Evolutionary conservation across 1,140 invertebrate species (phyloP).

Genomic region (Mercenaria mercenaria): DNA sequence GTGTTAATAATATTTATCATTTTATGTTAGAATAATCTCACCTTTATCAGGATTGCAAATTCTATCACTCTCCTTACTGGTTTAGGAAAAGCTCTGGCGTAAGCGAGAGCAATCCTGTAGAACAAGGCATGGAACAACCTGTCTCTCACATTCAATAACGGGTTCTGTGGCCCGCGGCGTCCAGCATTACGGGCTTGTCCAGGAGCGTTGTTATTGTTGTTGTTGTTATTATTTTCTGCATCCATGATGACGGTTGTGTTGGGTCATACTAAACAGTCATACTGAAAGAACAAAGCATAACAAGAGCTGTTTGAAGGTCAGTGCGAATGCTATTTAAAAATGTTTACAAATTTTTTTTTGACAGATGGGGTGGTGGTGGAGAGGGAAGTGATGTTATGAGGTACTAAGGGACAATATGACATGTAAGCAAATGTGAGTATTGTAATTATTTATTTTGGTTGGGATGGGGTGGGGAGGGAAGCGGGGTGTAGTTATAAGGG

Average conservation of each 20-base stretch:
- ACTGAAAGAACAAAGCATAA: neutral
- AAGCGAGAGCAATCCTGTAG: conserved; percentile 95
- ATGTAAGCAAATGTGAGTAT: no score
- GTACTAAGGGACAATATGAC: no score
- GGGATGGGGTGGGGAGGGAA: no score
- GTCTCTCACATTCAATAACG: conserved; percentile 91
- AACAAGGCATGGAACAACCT: conserved; percentile 98
- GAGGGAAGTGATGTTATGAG: no score
- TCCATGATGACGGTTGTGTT: conserved; percentile 2
- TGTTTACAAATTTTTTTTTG: no score
- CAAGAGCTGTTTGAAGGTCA: no score
- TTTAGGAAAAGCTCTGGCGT: conserved; percentile 95
- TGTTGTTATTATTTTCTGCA: conserved; percentile 62
- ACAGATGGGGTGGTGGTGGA: no score
- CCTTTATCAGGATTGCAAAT: conserved; percentile 95
- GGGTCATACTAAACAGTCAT: neutral
- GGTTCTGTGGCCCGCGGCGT: conserved; percentile 73
- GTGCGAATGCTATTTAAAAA: no score
- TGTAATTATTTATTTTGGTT: no score
- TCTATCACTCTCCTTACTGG: conserved; percentile 95
- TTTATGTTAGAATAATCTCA: conserved; percentile 82
- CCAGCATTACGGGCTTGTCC: conserved; percentile 28
- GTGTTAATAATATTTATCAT: no score
- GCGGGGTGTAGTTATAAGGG: no score
- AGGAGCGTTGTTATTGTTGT: conserved; percentile 59